Evolutionary conservation across 2,797 vertebrate genomes (phyloP).

Genomic region (Oceanodroma leucorhoa): DNA sequence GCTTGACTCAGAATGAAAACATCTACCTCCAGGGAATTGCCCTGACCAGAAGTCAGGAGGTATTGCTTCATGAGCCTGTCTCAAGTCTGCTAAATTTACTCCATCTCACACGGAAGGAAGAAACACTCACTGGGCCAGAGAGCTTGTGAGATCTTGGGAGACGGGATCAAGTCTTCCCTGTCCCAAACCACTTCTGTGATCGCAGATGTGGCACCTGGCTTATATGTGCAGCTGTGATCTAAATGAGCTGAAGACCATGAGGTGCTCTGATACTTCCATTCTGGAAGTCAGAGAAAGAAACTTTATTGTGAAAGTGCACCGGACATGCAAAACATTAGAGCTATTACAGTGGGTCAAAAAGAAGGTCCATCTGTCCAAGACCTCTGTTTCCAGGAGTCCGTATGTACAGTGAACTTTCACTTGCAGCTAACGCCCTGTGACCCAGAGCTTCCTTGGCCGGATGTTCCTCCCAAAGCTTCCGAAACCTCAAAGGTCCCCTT

Average conservation of each 20-base stretch:
- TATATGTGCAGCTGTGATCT: not conserved
- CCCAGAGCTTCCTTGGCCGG: not conserved
- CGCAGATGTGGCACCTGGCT: rapidly evolving
- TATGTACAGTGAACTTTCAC: not conserved
- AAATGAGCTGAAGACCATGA: not conserved
- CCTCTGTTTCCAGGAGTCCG: not conserved
- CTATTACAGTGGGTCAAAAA: not conserved
- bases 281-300: not conserved
- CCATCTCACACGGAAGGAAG: not conserved
- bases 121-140: not conserved
- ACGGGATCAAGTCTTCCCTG: not conserved
- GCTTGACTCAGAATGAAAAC: not conserved
- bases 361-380: not conserved
- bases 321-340: not conserved
- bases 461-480: not conserved
- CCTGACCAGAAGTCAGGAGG: not conserved
- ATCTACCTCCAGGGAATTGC: not conserved
- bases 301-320: not conserved
- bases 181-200: not conserved
- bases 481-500: not conserved
- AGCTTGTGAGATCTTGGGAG: not conserved
- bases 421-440: not conserved
- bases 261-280: not conserved
- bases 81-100: not conserved
- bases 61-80: not conserved